These are phyloP conservation scores for Atethmia centrago DNA, from an alignment of 2,888 invertebrate genomes.

Conservation along the genomic window DNA sequence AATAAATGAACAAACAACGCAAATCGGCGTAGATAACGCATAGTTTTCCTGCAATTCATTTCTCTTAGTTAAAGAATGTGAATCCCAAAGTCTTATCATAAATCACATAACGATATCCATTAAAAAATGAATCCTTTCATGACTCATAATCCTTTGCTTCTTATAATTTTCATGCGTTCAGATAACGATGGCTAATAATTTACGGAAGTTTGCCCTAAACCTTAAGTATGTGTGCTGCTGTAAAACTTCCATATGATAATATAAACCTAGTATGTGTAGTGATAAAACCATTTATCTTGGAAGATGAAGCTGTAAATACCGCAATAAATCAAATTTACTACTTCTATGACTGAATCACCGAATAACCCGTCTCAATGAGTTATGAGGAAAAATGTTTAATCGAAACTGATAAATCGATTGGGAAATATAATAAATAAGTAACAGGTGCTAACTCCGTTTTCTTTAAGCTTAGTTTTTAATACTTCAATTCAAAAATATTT, in stretches of 20 bases:
- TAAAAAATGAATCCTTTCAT: neutral
- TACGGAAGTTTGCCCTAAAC: slow-evolving; percentile 20
- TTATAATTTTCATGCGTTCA: neutral
- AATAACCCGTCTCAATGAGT: neutral
- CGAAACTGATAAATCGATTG: neutral
- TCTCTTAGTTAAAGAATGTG: slow-evolving; percentile 4
- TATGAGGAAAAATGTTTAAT: neutral
- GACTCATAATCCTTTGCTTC: neutral
- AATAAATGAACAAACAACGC: neutral
- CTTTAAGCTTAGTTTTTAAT: too few species aligned
- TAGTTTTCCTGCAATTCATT: neutral
- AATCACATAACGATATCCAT: slow-evolving; percentile 8
- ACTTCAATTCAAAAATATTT: too few species aligned
- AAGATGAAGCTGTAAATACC: slow-evolving; percentile 6
- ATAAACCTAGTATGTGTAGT: neutral
- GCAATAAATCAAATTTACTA: slow-evolving; percentile 19
- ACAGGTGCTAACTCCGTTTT: neutral
- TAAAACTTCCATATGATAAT: slow-evolving; percentile 15
- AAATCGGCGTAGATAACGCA: neutral
- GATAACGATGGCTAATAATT: slow-evolving; percentile 13
- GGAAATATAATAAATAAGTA: neutral
- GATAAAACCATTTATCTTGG: slow-evolving; percentile 6
- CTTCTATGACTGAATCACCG: neutral
- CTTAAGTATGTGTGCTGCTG: neutral
- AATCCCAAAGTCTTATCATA: slow-evolving; percentile 12